These are phyloP conservation scores for Tiliacea aurago DNA, from an alignment of 2,888 invertebrate genomes.

Conservation along the genomic window DNA sequence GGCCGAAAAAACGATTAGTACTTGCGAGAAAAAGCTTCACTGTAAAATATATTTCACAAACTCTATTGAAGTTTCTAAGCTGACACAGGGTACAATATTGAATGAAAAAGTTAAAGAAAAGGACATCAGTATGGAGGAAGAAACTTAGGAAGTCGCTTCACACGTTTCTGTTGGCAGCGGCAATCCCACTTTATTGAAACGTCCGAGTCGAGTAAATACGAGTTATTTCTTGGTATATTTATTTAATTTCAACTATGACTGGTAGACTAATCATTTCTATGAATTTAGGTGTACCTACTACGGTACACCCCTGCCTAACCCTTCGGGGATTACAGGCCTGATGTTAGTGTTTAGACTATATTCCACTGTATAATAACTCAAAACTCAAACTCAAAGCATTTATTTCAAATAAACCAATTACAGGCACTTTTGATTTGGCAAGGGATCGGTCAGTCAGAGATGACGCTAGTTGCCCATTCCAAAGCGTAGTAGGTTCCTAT, in stretches of 20 bases:
- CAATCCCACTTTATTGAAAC: slow-evolving; percentile 29
- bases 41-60: not conserved
- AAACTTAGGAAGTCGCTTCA: slow-evolving; percentile 27
- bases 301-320: not conserved
- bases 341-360: not conserved
- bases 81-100: slow-evolving; percentile 19
- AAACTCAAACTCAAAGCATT: too few species aligned
- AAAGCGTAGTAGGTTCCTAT: too few species aligned
- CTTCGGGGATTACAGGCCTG: not conserved
- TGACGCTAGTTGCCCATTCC: too few species aligned
- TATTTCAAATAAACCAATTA: too few species aligned
- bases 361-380: not conserved
- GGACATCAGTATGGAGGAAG: slow-evolving; percentile 37
- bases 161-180: slow-evolving; percentile 14
- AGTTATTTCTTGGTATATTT: not conserved
- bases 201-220: slow-evolving; percentile 3
- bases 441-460: too few species aligned
- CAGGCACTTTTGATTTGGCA: too few species aligned
- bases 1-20: not conserved
- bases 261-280: not conserved
- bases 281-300: not conserved
- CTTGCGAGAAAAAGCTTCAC: not conserved
- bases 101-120: slow-evolving; percentile 45
- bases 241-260: not conserved
- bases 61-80: slow-evolving; percentile 28